Evolutionary conservation across 2,888 invertebrate species (phyloP).

Genomic region (Anodontia alba): DNA sequence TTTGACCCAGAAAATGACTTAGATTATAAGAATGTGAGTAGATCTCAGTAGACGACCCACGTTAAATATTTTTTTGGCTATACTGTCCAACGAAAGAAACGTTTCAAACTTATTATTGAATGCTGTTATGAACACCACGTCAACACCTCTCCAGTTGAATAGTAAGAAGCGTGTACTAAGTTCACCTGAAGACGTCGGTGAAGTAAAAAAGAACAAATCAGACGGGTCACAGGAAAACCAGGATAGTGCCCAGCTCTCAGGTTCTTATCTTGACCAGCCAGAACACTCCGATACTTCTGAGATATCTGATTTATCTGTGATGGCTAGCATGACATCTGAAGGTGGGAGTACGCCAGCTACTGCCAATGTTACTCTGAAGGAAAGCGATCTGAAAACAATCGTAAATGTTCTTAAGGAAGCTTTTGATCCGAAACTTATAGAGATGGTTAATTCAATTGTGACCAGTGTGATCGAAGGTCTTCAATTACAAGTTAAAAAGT

Average conservation of each 20-base stretch:
- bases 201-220: neutral
- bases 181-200: neutral
- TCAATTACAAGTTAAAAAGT: no score
- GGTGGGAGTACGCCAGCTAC: neutral
- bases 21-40: neutral
- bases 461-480: no score
- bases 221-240: neutral
- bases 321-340: neutral
- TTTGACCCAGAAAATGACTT: no score
- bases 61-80: slow-evolving; percentile 4
- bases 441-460: no score
- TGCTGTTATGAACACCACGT: neutral
- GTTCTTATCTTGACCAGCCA: no score
- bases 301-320: neutral
- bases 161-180: neutral
- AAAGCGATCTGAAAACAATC: neutral
- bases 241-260: no score
- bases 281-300: no score
- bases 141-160: neutral
- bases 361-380: neutral
- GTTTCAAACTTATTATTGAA: neutral
- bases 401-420: neutral
- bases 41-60: slow-evolving; percentile 3
- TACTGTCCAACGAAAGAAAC: neutral
- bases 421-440: slow-evolving; percentile 1